phyloP scores from a whole-genome alignment of 1,140 invertebrate genomes.

The Holotrichia oblita region DNA sequence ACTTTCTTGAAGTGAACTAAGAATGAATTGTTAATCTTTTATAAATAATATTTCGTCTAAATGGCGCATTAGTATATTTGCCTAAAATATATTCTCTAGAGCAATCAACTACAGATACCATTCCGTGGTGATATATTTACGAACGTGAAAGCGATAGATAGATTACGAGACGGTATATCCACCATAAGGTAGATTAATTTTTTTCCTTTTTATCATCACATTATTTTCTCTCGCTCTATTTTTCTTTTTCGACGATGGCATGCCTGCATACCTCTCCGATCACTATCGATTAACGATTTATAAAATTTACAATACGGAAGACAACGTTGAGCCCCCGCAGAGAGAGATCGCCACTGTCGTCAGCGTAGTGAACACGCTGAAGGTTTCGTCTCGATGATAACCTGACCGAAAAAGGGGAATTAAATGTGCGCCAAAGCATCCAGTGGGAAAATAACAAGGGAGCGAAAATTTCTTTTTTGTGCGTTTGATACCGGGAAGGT shows the following conservation, averaged over 20 bases:
- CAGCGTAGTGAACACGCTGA: neutral
- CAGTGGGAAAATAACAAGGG: conserved; percentile 32
- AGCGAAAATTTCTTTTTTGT: conserved; percentile 23
- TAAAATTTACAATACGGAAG: conserved; percentile 29
- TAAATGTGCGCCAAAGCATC: conserved; percentile 21
- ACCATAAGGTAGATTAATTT: conserved; percentile 8
- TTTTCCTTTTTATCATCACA: neutral
- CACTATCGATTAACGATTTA: conserved; percentile 30
- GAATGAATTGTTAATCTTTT: too few relatives aligned
- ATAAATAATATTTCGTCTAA: too few relatives aligned
- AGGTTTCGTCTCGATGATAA: neutral
- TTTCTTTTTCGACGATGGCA: neutral
- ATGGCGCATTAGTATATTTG: too few relatives aligned
- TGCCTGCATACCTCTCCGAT: neutral
- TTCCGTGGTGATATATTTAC: neutral
- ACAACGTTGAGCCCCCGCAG: neutral
- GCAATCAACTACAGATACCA: neutral
- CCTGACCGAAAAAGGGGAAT: conserved; percentile 35
- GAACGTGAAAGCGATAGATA: neutral
- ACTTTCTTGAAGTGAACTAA: too few relatives aligned
- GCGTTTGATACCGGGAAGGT: conserved; percentile 12
- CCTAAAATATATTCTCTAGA: neutral
- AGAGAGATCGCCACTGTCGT: conserved; percentile 19
- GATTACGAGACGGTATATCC: neutral
- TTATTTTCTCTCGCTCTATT: neutral